phyloP scores from a whole-genome alignment of 2,113 vertebrate species.

The Sialia sialis region DNA sequence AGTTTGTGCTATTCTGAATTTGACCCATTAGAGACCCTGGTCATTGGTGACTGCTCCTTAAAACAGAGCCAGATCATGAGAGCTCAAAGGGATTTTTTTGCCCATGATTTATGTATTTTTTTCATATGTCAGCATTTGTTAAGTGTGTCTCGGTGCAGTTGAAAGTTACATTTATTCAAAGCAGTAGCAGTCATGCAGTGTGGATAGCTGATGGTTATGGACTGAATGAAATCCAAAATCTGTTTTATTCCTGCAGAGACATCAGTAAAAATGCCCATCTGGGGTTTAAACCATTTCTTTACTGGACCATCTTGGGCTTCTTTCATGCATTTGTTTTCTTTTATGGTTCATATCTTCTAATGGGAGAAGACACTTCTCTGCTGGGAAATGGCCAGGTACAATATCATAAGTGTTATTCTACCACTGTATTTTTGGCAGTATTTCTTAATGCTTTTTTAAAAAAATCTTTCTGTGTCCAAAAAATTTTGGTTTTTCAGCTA shows the following conservation, averaged over 20 bases:
- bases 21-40: background rate
- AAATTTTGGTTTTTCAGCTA: background rate
- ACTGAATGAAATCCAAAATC: background rate
- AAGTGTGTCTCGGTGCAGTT: background rate
- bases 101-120: background rate
- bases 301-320: constrained; percentile 96
- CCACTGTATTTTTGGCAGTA: background rate
- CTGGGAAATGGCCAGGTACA: constrained; percentile 96
- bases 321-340: constrained; percentile 96
- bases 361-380: constrained; percentile 91
- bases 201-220: background rate
- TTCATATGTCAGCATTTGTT: background rate
- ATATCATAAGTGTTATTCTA: background rate
- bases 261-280: constrained; percentile 93
- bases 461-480: background rate
- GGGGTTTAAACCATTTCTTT: constrained; percentile 91
- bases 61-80: background rate
- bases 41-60: background rate
- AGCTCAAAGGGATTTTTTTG: background rate
- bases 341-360: constrained; percentile 92
- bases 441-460: background rate
- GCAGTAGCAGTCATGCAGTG: background rate
- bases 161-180: background rate
- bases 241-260: constrained; percentile 79
- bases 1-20: background rate